Evolutionary conservation across 2,888 invertebrate species (phyloP).

Genomic region (Trissoscelio sp.): DNA sequence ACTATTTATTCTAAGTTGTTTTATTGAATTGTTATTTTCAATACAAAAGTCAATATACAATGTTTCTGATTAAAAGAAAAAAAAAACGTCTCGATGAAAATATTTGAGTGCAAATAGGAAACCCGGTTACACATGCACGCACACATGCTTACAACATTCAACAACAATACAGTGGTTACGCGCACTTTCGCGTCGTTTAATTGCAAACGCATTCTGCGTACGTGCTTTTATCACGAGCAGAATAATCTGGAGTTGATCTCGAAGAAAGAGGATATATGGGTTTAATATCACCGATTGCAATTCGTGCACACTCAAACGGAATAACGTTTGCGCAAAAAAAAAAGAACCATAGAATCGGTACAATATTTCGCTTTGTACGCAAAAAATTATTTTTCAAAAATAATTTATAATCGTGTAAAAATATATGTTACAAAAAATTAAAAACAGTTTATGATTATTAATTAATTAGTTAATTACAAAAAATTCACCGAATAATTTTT

Average conservation of each 20-base stretch:
- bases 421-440: too few relatives aligned
- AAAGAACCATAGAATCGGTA: neutral
- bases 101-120: slow-evolving; percentile 39
- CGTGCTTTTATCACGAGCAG: slow-evolving; percentile 47
- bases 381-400: too few relatives aligned
- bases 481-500: too few relatives aligned
- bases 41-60: too few relatives aligned
- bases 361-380: neutral
- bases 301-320: slow-evolving; percentile 14
- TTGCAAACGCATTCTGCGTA: slow-evolving; percentile 40
- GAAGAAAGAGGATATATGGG: slow-evolving; percentile 53
- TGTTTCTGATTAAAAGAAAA: neutral
- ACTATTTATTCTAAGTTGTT: too few relatives aligned
- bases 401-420: too few relatives aligned
- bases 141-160: slow-evolving; percentile 57
- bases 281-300: slow-evolving; percentile 31
- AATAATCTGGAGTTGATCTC: slow-evolving; percentile 43
- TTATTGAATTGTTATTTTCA: too few relatives aligned
- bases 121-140: slow-evolving; percentile 49
- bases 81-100: too few relatives aligned
- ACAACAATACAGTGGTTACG: slow-evolving; percentile 35
- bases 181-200: slow-evolving; percentile 33
- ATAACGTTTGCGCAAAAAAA: neutral
- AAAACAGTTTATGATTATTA: too few relatives aligned
- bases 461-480: too few relatives aligned